Evolutionary conservation across 2,797 vertebrate species (phyloP), one percentile per base, ranked within the genome.

Genomic region (Gastrophryne carolinensis): DNA sequence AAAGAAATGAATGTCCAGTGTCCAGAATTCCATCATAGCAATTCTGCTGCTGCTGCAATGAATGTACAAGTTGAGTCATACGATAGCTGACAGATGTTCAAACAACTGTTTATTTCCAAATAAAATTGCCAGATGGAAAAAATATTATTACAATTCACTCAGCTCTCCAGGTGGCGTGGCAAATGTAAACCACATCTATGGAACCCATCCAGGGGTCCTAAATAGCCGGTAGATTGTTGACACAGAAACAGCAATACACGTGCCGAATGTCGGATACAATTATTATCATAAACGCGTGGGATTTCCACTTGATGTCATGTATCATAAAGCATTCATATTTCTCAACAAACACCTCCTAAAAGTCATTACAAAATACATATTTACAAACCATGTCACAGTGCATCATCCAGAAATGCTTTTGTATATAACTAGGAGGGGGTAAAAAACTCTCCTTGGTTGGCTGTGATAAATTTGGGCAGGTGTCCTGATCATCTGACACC

Each of bases 31-130:
- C 52, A 65, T 72, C 52, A 65, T 35, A 29, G 30, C 53, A 11
- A 49, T 65, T 72, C 75, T 66, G 72, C 8, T 60, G 41, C 32
- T 58, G 24, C 41, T n/a, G 72, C 7, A 65, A 56, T n/a, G 66
- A 52, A 54, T 37, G 29, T 78, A 56, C 68, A 66, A 66, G 75
- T 68, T 58, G 61, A 78, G 61, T 78, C 75, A 78, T 63, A 72
- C 34, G 75, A 72, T 60, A 72, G 67, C 60, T 64, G 75, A 49
- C 75, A 78, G 75, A 72, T 78, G 75, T 72, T 10, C 30, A 60
- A 72, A 72, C 75, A 78, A 68, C 68, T 78, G 75, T 64, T 65
- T 66, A 78, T 72, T 60, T 30, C 65, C 12, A 52, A 66, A 72
- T 54, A 72, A 19, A 60, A 66, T 52, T 41, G 68, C 68, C 68